These are phyloP conservation scores for Ips typographus DNA, from an alignment of 1,140 invertebrate genomes.

Conservation along the genomic window DNA sequence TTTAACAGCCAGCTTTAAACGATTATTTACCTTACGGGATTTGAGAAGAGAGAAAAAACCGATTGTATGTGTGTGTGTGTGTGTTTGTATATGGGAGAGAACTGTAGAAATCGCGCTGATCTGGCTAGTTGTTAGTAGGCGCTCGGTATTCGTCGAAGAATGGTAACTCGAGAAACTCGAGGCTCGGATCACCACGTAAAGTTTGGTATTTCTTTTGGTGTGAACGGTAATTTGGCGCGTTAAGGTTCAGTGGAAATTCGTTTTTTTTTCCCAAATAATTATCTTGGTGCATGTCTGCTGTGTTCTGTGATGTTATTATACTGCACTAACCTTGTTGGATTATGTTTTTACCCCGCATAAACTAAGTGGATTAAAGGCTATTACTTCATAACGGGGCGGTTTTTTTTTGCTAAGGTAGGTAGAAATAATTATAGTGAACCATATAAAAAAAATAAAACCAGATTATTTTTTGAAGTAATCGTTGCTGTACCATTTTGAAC, in stretches of 20 bases:
- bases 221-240: conserved; percentile 28
- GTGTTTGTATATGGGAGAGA: conserved; percentile 27
- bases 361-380: conserved; percentile 10
- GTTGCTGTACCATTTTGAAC: too few relatives aligned
- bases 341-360: conserved; percentile 9
- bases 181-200: conserved; percentile 6
- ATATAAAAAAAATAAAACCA: too few relatives aligned
- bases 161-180: conserved; percentile 28
- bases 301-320: conserved; percentile 9
- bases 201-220: not conserved
- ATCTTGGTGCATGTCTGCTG: conserved; percentile 15
- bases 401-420: not conserved
- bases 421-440: too few relatives aligned
- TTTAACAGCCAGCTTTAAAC: conserved; percentile 31
- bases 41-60: conserved; percentile 27
- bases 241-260: conserved; percentile 30
- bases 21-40: conserved; percentile 35
- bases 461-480: too few relatives aligned
- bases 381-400: not conserved
- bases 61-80: conserved; percentile 20
- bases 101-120: conserved; percentile 33
- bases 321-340: conserved; percentile 16
- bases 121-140: conserved; percentile 34
- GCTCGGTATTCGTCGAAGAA: conserved; percentile 34
- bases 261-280: conserved; percentile 6